Evolutionary conservation across 2,888 invertebrate species (phyloP).

Genomic region (Harpagoxenus sublaevis): DNA sequence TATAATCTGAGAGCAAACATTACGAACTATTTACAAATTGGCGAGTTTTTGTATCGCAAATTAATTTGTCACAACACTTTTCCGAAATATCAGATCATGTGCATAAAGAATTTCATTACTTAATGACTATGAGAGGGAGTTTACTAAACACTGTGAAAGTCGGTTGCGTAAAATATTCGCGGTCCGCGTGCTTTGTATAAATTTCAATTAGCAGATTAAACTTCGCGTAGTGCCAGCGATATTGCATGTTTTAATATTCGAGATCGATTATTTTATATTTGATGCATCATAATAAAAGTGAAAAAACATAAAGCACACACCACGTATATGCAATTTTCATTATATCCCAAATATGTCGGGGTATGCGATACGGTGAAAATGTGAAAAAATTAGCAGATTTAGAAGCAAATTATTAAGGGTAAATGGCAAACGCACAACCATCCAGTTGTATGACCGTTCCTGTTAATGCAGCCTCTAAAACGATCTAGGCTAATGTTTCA

Average conservation of each 20-base stretch:
- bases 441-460: constrained; percentile 28
- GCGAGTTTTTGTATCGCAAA: background rate
- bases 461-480: constrained; percentile 52
- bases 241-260: constrained; percentile 35
- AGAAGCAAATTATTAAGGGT: background rate
- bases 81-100: background rate
- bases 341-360: background rate
- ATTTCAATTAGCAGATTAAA: constrained; percentile 53
- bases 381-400: background rate
- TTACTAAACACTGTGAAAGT: background rate
- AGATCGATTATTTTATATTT: constrained; percentile 31
- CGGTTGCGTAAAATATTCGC: constrained; percentile 25
- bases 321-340: constrained; percentile 9
- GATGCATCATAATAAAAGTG: background rate
- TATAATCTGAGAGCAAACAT: background rate
- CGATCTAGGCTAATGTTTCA: constrained; percentile 51
- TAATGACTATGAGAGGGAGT: constrained; percentile 26
- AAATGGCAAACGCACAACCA: background rate
- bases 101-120: constrained; percentile 39
- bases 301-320: constrained; percentile 1
- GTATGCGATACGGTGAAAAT: background rate
- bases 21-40: background rate
- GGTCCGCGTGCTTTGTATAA: constrained; percentile 22
- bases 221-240: background rate
- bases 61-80: constrained; percentile 34